Evolutionary conservation across 2,797 vertebrate genomes (phyloP).

Genomic region (Myotis planiceps): DNA sequence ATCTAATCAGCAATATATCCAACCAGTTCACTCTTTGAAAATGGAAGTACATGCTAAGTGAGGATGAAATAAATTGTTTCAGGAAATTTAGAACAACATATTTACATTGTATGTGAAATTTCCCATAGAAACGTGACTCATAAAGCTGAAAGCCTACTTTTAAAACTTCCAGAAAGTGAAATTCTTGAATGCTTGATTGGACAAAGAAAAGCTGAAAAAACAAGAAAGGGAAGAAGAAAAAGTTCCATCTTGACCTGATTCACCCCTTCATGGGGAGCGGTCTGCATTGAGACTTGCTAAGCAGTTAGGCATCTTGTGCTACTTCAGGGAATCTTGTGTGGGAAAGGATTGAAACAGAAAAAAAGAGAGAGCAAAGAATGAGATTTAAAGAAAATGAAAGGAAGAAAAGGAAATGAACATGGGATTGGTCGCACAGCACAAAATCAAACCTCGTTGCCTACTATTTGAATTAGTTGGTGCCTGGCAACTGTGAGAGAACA

Average conservation of each 20-base stretch:
- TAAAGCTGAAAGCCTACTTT: not conserved
- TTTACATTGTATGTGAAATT: not conserved
- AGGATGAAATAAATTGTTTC: not conserved
- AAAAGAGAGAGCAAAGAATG: not conserved
- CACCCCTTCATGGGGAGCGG: not conserved
- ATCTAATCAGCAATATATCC: not conserved
- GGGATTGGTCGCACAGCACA: not conserved
- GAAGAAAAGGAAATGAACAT: not conserved
- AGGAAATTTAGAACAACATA: not conserved
- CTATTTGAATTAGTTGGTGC: not conserved
- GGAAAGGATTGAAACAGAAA: not conserved
- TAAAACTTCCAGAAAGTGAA: not conserved
- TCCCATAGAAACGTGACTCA: not conserved
- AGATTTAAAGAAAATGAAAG: not conserved
- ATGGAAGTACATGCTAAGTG: not conserved
- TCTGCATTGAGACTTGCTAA: not conserved
- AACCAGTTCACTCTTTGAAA: not conserved
- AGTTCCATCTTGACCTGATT: not conserved
- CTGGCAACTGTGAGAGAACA: slow-evolving; percentile 20
- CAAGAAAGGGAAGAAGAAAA: not conserved
- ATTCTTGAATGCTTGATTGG: not conserved
- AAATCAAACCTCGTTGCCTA: not conserved
- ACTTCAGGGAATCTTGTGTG: not conserved
- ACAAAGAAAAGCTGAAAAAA: not conserved
- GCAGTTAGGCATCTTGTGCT: not conserved